Evolutionary conservation across 2,888 invertebrate species (phyloP).

Genomic region (Pollenia griseotomentosa): DNA sequence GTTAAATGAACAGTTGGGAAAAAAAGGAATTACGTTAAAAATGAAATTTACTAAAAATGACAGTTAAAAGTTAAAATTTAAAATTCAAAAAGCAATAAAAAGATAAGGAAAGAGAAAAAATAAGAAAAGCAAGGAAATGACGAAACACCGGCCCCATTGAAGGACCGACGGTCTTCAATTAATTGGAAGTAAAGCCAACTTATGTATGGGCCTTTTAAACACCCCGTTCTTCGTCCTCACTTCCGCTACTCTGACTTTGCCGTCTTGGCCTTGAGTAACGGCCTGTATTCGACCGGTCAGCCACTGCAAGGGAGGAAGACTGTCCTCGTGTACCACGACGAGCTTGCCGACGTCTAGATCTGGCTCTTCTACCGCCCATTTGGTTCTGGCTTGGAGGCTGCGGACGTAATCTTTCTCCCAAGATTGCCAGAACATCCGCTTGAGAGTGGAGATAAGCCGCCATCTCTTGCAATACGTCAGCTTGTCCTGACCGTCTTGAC

Average conservation of each 20-base stretch:
- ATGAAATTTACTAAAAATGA: too few species aligned
- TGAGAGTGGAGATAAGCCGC: not conserved
- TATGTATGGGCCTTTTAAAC: too few species aligned
- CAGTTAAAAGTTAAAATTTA: too few species aligned
- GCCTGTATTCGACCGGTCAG: slow-evolving; percentile 34
- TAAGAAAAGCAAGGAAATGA: too few species aligned
- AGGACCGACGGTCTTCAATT: too few species aligned
- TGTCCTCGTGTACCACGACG: slow-evolving; percentile 45
- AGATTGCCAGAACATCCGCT: too few species aligned
- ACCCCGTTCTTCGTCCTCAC: not conserved
- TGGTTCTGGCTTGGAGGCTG: not conserved
- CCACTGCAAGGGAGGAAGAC: slow-evolving; percentile 64
- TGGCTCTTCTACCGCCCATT: not conserved
- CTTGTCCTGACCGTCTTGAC: not conserved
- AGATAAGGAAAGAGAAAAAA: too few species aligned
- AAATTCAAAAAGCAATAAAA: too few species aligned
- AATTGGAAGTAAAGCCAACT: too few species aligned
- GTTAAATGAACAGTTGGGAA: too few species aligned
- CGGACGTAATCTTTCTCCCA: not conserved
- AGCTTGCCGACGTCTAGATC: slow-evolving; percentile 35
- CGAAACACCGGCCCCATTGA: too few species aligned
- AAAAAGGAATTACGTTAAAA: too few species aligned
- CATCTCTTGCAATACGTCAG: not conserved
- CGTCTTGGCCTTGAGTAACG: slow-evolving; percentile 53
- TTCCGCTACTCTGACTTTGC: slow-evolving; percentile 60